A percentile compares a stretch with the other conserved stretches of the same genome.
These are phyloP conservation scores for Pseudeuparius sepicola DNA, from an alignment of 2,888 invertebrate species.

Conservation along the genomic window DNA sequence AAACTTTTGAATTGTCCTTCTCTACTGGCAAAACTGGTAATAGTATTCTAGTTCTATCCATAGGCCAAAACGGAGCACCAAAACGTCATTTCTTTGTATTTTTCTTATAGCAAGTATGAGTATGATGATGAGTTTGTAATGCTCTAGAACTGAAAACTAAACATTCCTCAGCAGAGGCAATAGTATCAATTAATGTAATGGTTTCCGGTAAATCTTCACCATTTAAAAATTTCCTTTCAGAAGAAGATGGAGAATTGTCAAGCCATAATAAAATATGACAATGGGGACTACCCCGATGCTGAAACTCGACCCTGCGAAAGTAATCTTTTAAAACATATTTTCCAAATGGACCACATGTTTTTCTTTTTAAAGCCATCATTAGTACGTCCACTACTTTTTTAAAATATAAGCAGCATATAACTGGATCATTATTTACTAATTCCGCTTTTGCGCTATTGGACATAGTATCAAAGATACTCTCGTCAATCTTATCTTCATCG, in stretches of 20 bases:
- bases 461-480: too few species aligned
- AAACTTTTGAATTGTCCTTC: slow-evolving; percentile 11
- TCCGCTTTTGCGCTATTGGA: slow-evolving; percentile 24
- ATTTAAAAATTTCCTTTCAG: too few species aligned
- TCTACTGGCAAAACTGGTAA: slow-evolving; percentile 20
- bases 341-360: slow-evolving; percentile 31
- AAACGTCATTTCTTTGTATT: slow-evolving; percentile 24
- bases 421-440: slow-evolving; percentile 31
- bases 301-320: slow-evolving; percentile 33
- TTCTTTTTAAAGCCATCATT: slow-evolving; percentile 27
- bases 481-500: too few species aligned
- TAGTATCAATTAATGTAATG: too few species aligned
- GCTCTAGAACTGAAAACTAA: slow-evolving; percentile 24
- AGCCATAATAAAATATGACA: slow-evolving; percentile 31
- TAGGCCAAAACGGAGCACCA: slow-evolving; percentile 30
- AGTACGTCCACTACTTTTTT: slow-evolving; percentile 12
- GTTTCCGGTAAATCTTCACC: too few species aligned
- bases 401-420: slow-evolving; percentile 17
- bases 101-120: slow-evolving; percentile 29
- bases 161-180: slow-evolving; percentile 22
- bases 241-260: slow-evolving; percentile 26
- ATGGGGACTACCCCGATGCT: slow-evolving; percentile 33
- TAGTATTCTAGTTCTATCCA: slow-evolving; percentile 24
- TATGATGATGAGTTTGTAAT: slow-evolving; percentile 29
- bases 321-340: slow-evolving; percentile 29